These are phyloP conservation scores for Harmothoe impar DNA, from an alignment of 2,888 invertebrate species.

Conservation along the genomic window DNA sequence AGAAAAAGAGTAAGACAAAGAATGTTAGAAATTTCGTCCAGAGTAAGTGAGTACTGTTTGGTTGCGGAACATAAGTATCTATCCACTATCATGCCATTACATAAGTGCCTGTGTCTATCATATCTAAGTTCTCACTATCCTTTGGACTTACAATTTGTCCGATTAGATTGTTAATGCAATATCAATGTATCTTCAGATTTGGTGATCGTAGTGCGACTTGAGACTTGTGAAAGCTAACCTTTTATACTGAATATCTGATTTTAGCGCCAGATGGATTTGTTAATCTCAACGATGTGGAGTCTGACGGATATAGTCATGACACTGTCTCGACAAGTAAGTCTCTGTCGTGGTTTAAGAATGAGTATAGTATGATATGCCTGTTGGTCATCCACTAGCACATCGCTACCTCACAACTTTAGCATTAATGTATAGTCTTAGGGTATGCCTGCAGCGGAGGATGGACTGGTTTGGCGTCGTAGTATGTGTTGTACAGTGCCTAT, in stretches of 20 bases:
- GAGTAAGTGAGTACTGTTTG: too few relatives aligned
- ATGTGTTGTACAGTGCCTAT: not conserved
- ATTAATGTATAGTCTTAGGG: not conserved
- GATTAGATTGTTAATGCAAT: too few relatives aligned
- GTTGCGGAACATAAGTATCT: too few relatives aligned
- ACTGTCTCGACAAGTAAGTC: conserved; percentile 55
- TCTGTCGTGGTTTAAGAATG: not conserved
- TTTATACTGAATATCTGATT: conserved; percentile 19
- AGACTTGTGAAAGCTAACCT: not conserved
- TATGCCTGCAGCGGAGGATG: not conserved
- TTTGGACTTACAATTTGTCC: too few relatives aligned
- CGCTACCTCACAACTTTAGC: not conserved
- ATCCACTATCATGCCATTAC: too few relatives aligned
- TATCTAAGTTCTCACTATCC: too few relatives aligned
- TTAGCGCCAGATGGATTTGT: conserved; percentile 60
- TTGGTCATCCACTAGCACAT: conserved; percentile 7
- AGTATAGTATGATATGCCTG: not conserved
- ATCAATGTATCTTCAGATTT: too few relatives aligned
- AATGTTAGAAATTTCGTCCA: too few relatives aligned
- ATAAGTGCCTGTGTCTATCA: too few relatives aligned
- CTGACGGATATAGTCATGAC: conserved; percentile 50
- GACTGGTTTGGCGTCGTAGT: not conserved
- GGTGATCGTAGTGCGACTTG: too few relatives aligned
- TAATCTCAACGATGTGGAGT: conserved; percentile 56
- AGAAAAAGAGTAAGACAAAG: too few relatives aligned